A percentile compares a stretch with the other conserved stretches of the same genome.
These are phyloP conservation scores for Dryomyza anilis DNA, from an alignment of 2,888 invertebrate genomes.

Conservation along the genomic window DNA sequence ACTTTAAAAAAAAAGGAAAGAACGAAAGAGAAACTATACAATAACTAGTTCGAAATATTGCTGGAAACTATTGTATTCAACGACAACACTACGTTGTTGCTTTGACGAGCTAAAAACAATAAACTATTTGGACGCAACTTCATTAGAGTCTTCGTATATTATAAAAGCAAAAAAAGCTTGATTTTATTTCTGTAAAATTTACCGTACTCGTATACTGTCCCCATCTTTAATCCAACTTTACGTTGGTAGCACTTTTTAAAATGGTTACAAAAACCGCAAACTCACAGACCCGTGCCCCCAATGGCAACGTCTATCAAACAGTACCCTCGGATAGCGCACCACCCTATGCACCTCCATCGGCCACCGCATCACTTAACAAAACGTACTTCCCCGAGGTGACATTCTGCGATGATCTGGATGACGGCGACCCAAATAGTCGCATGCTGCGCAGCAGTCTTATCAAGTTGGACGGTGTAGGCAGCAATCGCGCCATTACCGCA, in stretches of 20 bases:
- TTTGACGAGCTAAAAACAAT: neutral
- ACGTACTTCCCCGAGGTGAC: conserved; percentile 60
- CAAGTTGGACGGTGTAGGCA: conserved; percentile 40
- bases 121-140: neutral
- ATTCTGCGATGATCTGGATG: conserved; percentile 51
- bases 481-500: conserved; percentile 30
- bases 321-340: conserved; percentile 29
- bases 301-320: conserved; percentile 43
- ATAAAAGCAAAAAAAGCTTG: too few species aligned
- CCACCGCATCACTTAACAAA: conserved; percentile 51
- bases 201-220: neutral
- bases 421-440: conserved; percentile 37
- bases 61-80: conserved; percentile 39
- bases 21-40: conserved; percentile 3
- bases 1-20: conserved; percentile 1
- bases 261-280: conserved; percentile 28
- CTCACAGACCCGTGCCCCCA: conserved; percentile 35
- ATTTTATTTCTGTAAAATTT: neutral
- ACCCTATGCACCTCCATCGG: conserved; percentile 7
- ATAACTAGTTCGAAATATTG: conserved; percentile 22
- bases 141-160: neutral
- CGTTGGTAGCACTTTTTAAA: too few species aligned
- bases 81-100: conserved; percentile 12
- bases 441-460: conserved; percentile 45
- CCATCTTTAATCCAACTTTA: neutral